These are phyloP conservation scores for Serilophus lunatus DNA, from an alignment of 2,113 vertebrate genomes.

Conservation along the genomic window DNA sequence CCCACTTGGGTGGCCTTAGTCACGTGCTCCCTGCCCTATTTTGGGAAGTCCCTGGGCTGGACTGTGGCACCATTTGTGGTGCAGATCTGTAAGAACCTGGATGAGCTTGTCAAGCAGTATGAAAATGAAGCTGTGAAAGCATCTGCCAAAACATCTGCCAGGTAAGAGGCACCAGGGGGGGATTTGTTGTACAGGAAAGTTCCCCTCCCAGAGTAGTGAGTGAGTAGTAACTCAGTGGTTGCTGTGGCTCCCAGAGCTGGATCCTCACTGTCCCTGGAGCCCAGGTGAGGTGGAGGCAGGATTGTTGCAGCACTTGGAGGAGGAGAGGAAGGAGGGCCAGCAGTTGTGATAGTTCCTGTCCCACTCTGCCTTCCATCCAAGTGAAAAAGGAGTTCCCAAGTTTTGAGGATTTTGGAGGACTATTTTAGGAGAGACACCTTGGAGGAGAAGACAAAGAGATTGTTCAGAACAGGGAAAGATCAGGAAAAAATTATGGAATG, in stretches of 20 bases:
- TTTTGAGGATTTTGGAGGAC: neutral
- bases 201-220: neutral
- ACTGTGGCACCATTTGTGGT: slow-evolving; percentile 87
- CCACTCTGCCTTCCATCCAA: neutral
- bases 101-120: slow-evolving; percentile 89
- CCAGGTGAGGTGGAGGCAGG: neutral
- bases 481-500: neutral
- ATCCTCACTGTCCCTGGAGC: neutral
- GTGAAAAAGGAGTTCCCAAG: neutral
- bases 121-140: slow-evolving; percentile 83
- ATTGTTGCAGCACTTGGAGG: neutral
- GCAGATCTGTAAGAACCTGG: slow-evolving; percentile 95
- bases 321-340: neutral
- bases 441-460: neutral
- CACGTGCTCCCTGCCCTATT: slow-evolving; percentile 84
- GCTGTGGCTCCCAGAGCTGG: neutral
- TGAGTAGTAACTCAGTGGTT: neutral
- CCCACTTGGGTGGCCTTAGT: slow-evolving; percentile 91
- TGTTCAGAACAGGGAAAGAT: neutral
- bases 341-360: neutral
- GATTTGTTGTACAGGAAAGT: neutral
- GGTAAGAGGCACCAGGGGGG: slow-evolving; percentile 63
- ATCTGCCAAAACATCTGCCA: slow-evolving; percentile 73
- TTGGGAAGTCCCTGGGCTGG: slow-evolving; percentile 91
- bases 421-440: neutral